A percentile compares a stretch with the other conserved stretches of the same genome.
Evolutionary conservation across 53 echinoderm and acorn worm genomes (phyloP).

Genomic region (Glandiceps talaboti): DNA sequence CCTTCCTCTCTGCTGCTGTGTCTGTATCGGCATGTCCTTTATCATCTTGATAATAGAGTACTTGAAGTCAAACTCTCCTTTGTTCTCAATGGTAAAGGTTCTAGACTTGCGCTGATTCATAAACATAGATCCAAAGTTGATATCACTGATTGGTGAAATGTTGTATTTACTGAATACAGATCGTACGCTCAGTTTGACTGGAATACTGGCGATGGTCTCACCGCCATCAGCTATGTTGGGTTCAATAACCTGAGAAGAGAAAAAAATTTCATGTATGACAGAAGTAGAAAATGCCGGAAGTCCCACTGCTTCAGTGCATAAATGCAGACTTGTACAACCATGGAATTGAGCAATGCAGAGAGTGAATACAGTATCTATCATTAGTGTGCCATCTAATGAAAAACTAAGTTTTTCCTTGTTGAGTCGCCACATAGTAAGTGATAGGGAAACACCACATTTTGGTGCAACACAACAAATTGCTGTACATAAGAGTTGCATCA

Average conservation of each 20-base stretch:
- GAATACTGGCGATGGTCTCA: constrained; percentile 95
- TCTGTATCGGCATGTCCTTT: constrained; percentile 53
- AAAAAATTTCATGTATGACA: neutral
- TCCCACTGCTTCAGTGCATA: too few relatives aligned
- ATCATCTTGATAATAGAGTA: constrained; percentile 82
- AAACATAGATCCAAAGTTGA: constrained; percentile 91
- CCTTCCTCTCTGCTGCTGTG: constrained; percentile 61
- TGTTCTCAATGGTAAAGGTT: constrained; percentile 90
- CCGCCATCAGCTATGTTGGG: constrained; percentile 79
- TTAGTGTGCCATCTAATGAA: too few relatives aligned
- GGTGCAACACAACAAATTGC: too few relatives aligned
- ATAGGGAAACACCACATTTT: too few relatives aligned
- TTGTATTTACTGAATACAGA: constrained; percentile 99
- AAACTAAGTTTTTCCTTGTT: too few relatives aligned
- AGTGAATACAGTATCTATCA: too few relatives aligned
- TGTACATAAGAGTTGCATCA: too few relatives aligned
- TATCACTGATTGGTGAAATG: constrained; percentile 88
- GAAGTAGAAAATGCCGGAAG: too few relatives aligned
- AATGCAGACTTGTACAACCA: too few relatives aligned
- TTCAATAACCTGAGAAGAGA: constrained; percentile 62
- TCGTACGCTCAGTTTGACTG: constrained; percentile 88
- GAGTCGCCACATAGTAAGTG: too few relatives aligned
- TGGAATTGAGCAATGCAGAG: too few relatives aligned
- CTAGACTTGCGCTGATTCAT: constrained; percentile 64
- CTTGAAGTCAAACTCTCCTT: constrained; percentile 99